Conservation (phyloP, 2,888 invertebrate species). For the Ferrisia virgata region DNA sequence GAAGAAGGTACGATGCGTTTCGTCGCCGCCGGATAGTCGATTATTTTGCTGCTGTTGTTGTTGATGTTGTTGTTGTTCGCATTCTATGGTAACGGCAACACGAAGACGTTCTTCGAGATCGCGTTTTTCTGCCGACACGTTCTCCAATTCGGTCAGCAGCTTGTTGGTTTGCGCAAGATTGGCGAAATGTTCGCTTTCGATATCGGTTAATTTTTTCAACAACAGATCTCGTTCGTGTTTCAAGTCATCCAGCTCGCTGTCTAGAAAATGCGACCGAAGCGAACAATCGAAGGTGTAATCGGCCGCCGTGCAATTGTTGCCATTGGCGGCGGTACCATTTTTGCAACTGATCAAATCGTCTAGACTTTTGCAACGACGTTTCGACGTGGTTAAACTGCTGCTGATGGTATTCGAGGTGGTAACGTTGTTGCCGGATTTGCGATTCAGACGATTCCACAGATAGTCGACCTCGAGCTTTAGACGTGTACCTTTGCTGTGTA, state of each 20-base stretch:
- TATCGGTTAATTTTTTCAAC: constrained; percentile 69
- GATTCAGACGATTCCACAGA: constrained; percentile 47
- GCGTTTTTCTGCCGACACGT: constrained; percentile 59
- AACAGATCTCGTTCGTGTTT: constrained; percentile 73
- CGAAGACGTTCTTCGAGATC: constrained; percentile 63
- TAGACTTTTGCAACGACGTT: constrained; percentile 48
- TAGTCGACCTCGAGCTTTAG: constrained; percentile 62
- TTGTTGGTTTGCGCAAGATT: constrained; percentile 65
- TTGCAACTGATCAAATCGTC: constrained; percentile 46
- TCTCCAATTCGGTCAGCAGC: constrained; percentile 64
- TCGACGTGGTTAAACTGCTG: not conserved
- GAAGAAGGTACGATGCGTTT: constrained; percentile 22
- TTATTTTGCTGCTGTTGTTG: not conserved
- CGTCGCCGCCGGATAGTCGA: not conserved
- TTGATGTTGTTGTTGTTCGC: not conserved
- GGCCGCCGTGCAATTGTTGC: not conserved
- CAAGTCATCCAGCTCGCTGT: constrained; percentile 57
- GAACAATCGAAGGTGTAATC: constrained; percentile 32
- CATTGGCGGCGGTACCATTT: not conserved
- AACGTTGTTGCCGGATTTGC: not conserved
- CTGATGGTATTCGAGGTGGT: not conserved
- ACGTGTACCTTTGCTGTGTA: constrained; percentile 72
- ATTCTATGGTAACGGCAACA: constrained; percentile 55
- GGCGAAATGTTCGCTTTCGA: constrained; percentile 71
- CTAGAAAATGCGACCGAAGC: constrained; percentile 31